Evolutionary conservation across 2,888 invertebrate species (phyloP).

Genomic region (Rotaria sp.): DNA sequence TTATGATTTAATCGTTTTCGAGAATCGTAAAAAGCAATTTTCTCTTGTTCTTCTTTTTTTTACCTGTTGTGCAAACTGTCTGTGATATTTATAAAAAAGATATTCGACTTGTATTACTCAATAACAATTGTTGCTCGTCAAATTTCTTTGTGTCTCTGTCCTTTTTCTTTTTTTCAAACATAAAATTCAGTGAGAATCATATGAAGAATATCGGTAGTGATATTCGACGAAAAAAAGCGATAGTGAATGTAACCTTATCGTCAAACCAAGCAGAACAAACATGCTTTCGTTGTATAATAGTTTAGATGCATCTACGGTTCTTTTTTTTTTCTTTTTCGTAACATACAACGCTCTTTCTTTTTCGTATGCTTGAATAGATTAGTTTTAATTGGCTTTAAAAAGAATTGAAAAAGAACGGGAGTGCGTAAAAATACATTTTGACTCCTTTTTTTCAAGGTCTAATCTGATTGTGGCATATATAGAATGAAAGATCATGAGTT

Average conservation of each 20-base stretch:
- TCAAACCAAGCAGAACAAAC: constrained; percentile 7
- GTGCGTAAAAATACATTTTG: too few relatives aligned
- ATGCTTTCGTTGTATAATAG: not conserved
- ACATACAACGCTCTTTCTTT: not conserved
- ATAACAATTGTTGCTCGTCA: not conserved
- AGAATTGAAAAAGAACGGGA: too few relatives aligned
- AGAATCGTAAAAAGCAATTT: not conserved
- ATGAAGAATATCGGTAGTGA: not conserved
- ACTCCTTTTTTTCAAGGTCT: too few relatives aligned
- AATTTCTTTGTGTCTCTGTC: not conserved
- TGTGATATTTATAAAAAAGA: not conserved
- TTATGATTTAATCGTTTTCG: not conserved
- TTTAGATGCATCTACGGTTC: not conserved
- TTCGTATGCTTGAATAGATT: not conserved
- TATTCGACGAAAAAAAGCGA: not conserved
- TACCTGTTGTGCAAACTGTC: not conserved
- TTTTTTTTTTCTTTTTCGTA: not conserved
- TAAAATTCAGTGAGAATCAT: not conserved
- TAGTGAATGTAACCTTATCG: not conserved
- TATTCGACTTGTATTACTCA: not conserved
- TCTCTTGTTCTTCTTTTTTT: not conserved
- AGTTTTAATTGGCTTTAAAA: too few relatives aligned
- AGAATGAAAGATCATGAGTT: too few relatives aligned
- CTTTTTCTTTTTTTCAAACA: not conserved
- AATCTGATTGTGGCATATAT: too few relatives aligned